Conservation (phyloP, 1,140 invertebrate genomes). For the Anastatus disparis region DNA sequence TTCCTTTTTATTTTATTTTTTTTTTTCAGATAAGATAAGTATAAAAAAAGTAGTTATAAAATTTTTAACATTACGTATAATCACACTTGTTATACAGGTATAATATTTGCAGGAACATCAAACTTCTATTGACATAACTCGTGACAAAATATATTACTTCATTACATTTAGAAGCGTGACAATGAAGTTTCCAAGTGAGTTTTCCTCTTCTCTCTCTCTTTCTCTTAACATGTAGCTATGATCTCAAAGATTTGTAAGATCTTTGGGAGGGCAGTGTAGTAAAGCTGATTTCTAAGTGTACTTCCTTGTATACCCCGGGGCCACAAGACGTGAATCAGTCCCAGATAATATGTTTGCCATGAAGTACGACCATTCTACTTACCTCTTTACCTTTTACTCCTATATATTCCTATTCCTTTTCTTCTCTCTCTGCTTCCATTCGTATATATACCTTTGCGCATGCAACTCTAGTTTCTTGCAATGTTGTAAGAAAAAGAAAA, state of each 20-base stretch:
- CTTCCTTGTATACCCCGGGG: conserved; percentile 52
- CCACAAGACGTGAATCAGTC: conserved; percentile 35
- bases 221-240: not conserved
- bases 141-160: no score
- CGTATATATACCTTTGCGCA: not conserved
- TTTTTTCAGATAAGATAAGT: no score
- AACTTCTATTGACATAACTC: no score
- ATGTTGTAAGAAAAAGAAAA: no score
- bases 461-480: not conserved
- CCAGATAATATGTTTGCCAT: conserved; percentile 14
- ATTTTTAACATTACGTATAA: no score
- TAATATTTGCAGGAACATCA: no score
- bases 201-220: not conserved
- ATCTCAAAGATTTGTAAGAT: conserved; percentile 48
- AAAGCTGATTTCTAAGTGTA: conserved; percentile 50
- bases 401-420: not conserved
- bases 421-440: not conserved
- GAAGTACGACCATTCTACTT: not conserved
- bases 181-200: not conserved
- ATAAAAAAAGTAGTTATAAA: no score
- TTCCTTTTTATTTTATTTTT: no score
- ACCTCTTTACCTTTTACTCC: not conserved
- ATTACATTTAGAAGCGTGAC: no score
- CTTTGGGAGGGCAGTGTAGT: conserved; percentile 19
- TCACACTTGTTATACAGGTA: no score